A percentile compares a stretch with the other conserved stretches of the same genome.
phyloP scores from a whole-genome alignment of 2,113 vertebrate species.

The Accipiter cooperii region DNA sequence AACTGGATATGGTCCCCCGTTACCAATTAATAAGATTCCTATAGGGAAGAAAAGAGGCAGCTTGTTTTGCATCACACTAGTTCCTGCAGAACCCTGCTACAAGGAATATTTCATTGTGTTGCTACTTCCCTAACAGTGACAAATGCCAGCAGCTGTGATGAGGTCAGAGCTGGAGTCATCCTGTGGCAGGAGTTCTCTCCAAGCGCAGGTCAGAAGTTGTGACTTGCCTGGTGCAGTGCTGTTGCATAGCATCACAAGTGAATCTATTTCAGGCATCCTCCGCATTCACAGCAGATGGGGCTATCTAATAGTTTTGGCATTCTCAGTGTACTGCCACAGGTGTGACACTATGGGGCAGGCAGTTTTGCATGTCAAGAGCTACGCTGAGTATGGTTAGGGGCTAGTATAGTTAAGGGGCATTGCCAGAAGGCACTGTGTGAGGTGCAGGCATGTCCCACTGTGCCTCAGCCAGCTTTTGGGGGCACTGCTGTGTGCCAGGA shows the following conservation, averaged over 20 bases:
- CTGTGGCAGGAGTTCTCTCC: neutral
- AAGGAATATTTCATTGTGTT: neutral
- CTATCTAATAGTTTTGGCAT: neutral
- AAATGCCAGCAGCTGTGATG: neutral
- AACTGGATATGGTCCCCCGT: neutral
- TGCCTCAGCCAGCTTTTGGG: neutral
- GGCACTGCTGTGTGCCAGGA: neutral
- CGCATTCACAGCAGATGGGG: neutral
- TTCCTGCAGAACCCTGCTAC: neutral
- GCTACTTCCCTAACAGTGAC: neutral
- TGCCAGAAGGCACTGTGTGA: neutral
- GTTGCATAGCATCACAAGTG: neutral
- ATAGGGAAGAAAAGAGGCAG: neutral
- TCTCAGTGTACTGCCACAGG: fast-evolving
- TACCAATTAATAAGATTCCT: neutral
- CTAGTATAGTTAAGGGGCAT: too few relatives aligned
- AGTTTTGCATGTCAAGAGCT: fast-evolving
- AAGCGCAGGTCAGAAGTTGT: neutral
- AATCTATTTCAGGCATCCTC: neutral
- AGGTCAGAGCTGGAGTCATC: neutral
- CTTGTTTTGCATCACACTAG: neutral
- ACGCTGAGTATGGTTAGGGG: neutral
- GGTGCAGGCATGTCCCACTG: neutral
- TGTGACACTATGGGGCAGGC: neutral
- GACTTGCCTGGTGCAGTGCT: neutral